Base-by-base conservation (phyloP, 2,888 invertebrate genomes). In the Cryptophagus acutangulus region DNA sequence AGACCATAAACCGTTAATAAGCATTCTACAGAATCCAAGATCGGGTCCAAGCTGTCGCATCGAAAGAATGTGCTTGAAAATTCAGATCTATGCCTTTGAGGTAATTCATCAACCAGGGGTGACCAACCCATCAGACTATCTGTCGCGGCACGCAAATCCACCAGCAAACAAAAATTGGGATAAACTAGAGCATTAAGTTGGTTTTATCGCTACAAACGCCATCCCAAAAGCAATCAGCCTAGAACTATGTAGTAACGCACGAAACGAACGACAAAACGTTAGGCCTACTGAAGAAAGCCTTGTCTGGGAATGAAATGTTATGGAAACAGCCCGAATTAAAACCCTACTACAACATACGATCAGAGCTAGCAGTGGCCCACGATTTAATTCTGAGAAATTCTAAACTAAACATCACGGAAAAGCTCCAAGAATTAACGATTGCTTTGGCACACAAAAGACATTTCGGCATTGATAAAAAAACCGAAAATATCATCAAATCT, bases 391-490 rank as follows among this genome's bases (percentile, higher is more conserved):
- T 38, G n/a, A 17, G 37, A 41, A 14, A 20, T 6, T 8, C n/a
- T n/a, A 26, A 26, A 38, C 5, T 41, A 10, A 3, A 38, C 12
- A 9, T 40, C 33, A 28, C 42, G 3, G 17, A 10, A 33, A 3
- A 2, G 2, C 26, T 41, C 24, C 29, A 31, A 29, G 9, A 29
- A 26, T 17, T 26, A 36, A 31, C 31, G 6, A 46, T 49, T 6
- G 15, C 43, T 20, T 31, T 49, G 25, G 48, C 46, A 6, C 50
- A 50, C 14, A 38, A 39, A 43, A 40, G 46, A 20, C 46, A 49
- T 34, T 36, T 31, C 24, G 48, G 46, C 1, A 43, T 46, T 1
- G 31, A 29, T 29, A 10, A 10, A 6, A 29, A 29, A 29, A 10
- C 12, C 5, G 29, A 29, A 12, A 5, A 29, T 10, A 8, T 29